These are phyloP conservation scores for Scaptomyza flava DNA, from an alignment of 2,888 invertebrate species.

Conservation along the genomic window DNA sequence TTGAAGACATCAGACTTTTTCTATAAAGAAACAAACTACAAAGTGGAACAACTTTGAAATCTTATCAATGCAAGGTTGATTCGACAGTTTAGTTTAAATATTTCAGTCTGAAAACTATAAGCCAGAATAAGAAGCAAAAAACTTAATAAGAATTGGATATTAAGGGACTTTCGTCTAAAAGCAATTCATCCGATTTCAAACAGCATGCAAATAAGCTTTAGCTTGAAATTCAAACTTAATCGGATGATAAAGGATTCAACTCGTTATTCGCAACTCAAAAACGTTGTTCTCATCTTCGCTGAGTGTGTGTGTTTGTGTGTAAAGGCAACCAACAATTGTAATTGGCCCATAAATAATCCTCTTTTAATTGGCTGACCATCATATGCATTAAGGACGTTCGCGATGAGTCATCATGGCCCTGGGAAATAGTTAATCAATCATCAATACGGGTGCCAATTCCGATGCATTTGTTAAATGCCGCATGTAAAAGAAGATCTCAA, in stretches of 20 bases:
- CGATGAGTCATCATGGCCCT: conserved; percentile 19
- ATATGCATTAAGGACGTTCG: conserved; percentile 2
- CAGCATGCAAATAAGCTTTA: background rate
- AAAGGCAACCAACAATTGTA: background rate
- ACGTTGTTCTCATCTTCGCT: background rate
- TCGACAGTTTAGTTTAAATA: background rate
- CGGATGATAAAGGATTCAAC: background rate
- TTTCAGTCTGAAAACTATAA: background rate
- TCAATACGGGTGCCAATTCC: conserved; percentile 13
- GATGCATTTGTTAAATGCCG: conserved; percentile 17
- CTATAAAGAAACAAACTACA: too few relatives aligned
- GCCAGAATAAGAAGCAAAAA: background rate
- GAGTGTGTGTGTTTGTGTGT: background rate
- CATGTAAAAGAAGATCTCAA: background rate
- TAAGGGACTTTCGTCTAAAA: too few relatives aligned
- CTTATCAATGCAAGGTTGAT: background rate
- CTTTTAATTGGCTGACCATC: background rate
- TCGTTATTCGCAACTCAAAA: background rate
- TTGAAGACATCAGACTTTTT: too few relatives aligned
- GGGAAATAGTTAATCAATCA: conserved; percentile 19
- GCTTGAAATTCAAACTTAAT: background rate
- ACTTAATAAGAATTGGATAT: background rate
- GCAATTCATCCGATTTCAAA: background rate
- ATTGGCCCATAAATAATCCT: conserved; percentile 1
- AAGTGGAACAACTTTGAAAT: background rate